Percentiles rank a stretch among this genome's conserved stretches.
Conservation (phyloP, 2,113 vertebrate genomes). For the Callocephalon fimbriatum region DNA sequence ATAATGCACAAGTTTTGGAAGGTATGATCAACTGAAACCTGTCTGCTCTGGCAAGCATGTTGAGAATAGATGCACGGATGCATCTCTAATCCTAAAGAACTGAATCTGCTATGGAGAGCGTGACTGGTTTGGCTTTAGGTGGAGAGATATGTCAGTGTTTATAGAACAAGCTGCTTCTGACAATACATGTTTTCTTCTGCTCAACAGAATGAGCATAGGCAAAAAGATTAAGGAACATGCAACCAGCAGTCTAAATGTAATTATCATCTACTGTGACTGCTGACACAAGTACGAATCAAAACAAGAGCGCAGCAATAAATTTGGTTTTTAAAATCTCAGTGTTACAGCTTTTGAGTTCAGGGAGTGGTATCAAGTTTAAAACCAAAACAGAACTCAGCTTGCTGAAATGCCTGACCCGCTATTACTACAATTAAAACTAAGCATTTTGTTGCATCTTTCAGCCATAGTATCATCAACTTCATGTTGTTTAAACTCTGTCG, state of each 20-base stretch:
- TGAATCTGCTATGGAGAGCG: neutral
- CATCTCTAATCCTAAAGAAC: neutral
- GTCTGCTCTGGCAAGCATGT: neutral
- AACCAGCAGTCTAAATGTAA: slow-evolving; percentile 28
- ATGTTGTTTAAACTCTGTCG: neutral
- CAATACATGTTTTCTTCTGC: neutral
- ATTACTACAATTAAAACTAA: neutral
- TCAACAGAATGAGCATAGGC: neutral
- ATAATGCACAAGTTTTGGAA: neutral
- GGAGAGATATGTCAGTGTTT: neutral
- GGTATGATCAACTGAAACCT: neutral
- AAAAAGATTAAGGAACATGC: neutral
- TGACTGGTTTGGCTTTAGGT: neutral
- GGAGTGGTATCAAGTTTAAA: neutral
- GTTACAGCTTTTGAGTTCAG: slow-evolving; percentile 1
- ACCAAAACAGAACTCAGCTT: neutral
- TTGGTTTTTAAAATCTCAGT: neutral
- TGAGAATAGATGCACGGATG: neutral
- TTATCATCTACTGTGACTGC: slow-evolving; percentile 26
- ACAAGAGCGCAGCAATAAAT: neutral
- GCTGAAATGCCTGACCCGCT: neutral
- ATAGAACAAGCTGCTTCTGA: neutral
- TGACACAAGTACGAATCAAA: slow-evolving; percentile 2
- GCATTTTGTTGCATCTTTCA: neutral
- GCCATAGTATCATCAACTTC: neutral